Percentiles rank a stretch among this genome's conserved stretches.
Conservation (phyloP, 2,888 invertebrate species). For the Sepioteuthis lessoniana region DNA sequence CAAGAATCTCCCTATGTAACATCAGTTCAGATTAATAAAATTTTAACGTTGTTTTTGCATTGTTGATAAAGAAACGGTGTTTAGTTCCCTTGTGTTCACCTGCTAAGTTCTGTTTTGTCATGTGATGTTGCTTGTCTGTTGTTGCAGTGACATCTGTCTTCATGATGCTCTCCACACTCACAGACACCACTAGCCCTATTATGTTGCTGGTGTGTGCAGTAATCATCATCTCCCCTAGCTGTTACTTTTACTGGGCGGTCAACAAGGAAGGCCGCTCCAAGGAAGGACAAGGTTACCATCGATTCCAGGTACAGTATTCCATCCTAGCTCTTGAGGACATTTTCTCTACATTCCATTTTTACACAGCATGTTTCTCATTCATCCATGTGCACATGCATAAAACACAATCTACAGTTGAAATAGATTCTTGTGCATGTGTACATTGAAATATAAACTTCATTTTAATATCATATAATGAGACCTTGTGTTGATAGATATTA, state of each 20-base stretch:
- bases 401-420: not conserved
- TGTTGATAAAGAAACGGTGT: not conserved
- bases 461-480: too few relatives aligned
- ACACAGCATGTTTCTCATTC: not conserved
- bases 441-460: not conserved
- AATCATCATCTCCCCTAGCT: conserved; percentile 47
- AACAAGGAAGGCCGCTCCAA: conserved; percentile 47
- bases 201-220: conserved; percentile 46
- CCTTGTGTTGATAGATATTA: too few relatives aligned
- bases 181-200: conserved; percentile 45
- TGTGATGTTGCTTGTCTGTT: conserved; percentile 48
- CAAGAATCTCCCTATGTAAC: too few relatives aligned
- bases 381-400: not conserved
- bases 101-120: conserved; percentile 44
- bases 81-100: conserved; percentile 24
- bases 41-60: not conserved
- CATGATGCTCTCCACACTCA: conserved; percentile 47
- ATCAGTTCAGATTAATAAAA: not conserved
- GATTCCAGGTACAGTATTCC: conserved; percentile 47
- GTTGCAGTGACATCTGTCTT: conserved; percentile 47
- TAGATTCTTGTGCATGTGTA: not conserved
- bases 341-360: not conserved
- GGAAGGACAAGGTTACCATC: conserved; percentile 46
- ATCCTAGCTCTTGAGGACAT: not conserved
- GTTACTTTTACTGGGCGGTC: conserved; percentile 47